A percentile compares a stretch with the other conserved stretches of the same genome.
Conservation (phyloP, 2,888 invertebrate species). For the Hedychridium roseum region DNA sequence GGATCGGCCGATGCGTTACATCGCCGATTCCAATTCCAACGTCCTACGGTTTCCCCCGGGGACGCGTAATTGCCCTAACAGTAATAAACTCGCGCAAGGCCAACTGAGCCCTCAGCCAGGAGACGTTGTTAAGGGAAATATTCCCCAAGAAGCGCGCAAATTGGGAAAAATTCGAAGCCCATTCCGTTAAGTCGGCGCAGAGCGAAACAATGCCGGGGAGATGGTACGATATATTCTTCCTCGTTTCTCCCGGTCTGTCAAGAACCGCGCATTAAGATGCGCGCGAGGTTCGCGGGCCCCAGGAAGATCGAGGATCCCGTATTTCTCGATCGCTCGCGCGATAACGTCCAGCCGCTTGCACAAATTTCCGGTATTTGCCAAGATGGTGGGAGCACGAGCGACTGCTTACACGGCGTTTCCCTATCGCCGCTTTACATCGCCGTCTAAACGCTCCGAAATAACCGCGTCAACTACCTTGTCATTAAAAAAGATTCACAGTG, state of each 20-base stretch:
- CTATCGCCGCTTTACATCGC: conserved; percentile 20
- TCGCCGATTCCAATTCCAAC: no score
- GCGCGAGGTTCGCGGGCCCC: not conserved
- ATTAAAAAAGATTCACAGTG: not conserved
- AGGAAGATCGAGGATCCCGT: conserved; percentile 30
- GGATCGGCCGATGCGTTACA: no score
- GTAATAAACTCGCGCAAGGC: no score
- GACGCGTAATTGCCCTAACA: no score
- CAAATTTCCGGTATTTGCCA: conserved; percentile 44
- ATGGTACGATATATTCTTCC: no score
- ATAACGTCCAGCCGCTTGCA: conserved; percentile 41
- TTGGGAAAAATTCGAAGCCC: conserved; percentile 17
- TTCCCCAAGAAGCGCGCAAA: not conserved
- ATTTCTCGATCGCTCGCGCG: conserved; percentile 27
- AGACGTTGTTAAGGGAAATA: not conserved
- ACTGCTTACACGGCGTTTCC: conserved; percentile 27
- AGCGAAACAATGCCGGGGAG: no score
- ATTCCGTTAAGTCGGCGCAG: no score
- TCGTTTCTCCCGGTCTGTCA: no score
- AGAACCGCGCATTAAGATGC: no score
- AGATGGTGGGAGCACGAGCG: conserved; percentile 34
- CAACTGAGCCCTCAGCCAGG: conserved; percentile 15
- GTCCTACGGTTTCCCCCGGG: no score
- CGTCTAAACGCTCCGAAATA: not conserved
- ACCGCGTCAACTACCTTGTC: not conserved